Percentiles rank a stretch among this genome's conserved stretches.
phyloP scores from a whole-genome alignment of 2,797 vertebrate genomes.

The Distichodus sexfasciatus region DNA sequence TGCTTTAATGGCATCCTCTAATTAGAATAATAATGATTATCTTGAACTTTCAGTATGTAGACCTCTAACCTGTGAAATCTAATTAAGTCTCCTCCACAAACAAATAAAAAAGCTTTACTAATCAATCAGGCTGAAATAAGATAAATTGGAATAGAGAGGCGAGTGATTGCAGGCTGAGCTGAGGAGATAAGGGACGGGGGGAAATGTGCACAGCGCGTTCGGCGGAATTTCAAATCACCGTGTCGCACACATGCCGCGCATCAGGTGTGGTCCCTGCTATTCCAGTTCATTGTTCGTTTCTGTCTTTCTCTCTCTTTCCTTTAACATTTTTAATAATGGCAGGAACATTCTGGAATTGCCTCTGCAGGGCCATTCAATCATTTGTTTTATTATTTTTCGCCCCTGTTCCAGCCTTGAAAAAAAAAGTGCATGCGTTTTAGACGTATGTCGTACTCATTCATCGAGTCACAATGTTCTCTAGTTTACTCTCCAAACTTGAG shows the following conservation, averaged over 20 bases:
- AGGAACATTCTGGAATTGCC: neutral
- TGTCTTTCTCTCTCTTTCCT: neutral
- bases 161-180: constrained; percentile 57
- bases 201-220: constrained; percentile 46
- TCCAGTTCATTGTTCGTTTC: constrained; percentile 30
- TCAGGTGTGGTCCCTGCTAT: constrained; percentile 40
- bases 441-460: constrained; percentile 8
- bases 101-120: constrained; percentile 62
- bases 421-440: neutral
- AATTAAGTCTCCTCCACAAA: constrained; percentile 63
- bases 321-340: neutral
- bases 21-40: constrained; percentile 65
- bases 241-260: constrained; percentile 30
- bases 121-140: constrained; percentile 64
- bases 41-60: constrained; percentile 61
- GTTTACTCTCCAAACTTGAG: constrained; percentile 21
- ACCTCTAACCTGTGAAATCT: constrained; percentile 67
- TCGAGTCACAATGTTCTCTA: constrained; percentile 12
- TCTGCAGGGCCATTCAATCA: neutral
- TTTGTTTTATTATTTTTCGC: neutral
- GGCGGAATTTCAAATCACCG: constrained; percentile 50
- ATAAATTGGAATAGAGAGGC: constrained; percentile 57
- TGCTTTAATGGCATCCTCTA: constrained; percentile 53
- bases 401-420: no score
- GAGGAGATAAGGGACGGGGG: constrained; percentile 52